phyloP scores from a whole-genome alignment of 2,888 invertebrate genomes.

The Byasa hedistus region DNA sequence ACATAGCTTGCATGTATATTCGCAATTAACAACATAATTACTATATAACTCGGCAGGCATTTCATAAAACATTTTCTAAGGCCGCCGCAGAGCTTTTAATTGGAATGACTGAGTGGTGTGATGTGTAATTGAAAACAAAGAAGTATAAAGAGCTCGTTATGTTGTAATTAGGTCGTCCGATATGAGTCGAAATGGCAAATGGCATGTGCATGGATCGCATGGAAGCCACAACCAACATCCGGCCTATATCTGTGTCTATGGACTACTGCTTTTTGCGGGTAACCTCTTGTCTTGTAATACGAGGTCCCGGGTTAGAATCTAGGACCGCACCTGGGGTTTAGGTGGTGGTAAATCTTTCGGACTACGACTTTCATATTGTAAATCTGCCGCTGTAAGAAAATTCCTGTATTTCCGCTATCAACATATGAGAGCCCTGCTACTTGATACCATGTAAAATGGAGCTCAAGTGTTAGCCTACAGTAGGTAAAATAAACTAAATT shows the following conservation, averaged over 20 bases:
- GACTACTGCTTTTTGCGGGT: neutral
- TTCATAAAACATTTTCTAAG: constrained; percentile 31
- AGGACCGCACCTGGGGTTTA: no score
- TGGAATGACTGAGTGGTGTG: constrained; percentile 12
- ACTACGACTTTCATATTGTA: no score
- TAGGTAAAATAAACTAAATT: no score
- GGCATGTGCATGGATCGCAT: constrained; percentile 21
- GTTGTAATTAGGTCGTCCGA: constrained; percentile 30
- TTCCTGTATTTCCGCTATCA: no score
- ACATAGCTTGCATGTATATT: neutral
- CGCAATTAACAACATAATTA: neutral
- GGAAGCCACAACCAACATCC: constrained; percentile 6
- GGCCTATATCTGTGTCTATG: constrained; percentile 11
- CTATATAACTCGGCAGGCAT: neutral
- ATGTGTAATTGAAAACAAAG: constrained; percentile 18
- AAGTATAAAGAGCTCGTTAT: constrained; percentile 27
- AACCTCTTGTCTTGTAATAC: no score
- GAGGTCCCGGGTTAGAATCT: no score
- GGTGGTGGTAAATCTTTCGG: no score
- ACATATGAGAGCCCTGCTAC: no score
- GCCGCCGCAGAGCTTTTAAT: constrained; percentile 18
- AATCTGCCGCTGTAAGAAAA: no score
- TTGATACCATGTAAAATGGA: no score
- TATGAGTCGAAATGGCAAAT: constrained; percentile 24
- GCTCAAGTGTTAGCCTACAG: no score